Evolutionary conservation across 2,888 invertebrate species (phyloP).

Genomic region (Dolichopus griseipennis): DNA sequence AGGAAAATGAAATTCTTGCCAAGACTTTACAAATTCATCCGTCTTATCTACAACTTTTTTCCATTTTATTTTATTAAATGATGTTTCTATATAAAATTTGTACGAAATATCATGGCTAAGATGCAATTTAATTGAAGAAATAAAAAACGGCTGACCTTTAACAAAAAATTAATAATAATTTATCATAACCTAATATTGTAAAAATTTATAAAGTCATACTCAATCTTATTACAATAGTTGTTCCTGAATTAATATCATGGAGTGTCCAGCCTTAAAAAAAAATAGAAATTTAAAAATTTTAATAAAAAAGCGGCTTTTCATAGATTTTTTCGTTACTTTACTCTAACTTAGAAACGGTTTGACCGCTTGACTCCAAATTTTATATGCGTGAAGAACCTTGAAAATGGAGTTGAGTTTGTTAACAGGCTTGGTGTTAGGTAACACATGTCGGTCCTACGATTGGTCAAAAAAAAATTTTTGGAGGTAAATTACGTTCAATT

Average conservation of each 20-base stretch:
- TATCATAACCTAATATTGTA: neutral
- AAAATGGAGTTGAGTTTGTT: no score
- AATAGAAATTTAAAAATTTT: neutral
- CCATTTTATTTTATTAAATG: constrained; percentile 88
- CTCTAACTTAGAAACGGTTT: no score
- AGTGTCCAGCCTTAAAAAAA: no score
- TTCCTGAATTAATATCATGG: constrained; percentile 58
- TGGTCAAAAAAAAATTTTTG: no score
- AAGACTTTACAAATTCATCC: constrained; percentile 76
- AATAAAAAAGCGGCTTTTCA: no score
- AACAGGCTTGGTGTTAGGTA: no score
- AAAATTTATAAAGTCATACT: constrained; percentile 44
- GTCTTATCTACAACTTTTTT: constrained; percentile 82
- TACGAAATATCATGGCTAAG: constrained; percentile 84
- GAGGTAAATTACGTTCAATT: no score
- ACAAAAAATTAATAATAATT: neutral
- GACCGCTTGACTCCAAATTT: no score
- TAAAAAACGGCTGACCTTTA: constrained; percentile 78
- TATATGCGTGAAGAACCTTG: no score
- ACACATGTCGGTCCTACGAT: no score
- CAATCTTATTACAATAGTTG: constrained; percentile 81
- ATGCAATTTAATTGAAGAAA: constrained; percentile 80
- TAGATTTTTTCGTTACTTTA: no score
- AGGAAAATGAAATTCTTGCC: constrained; percentile 85
- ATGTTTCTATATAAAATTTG: constrained; percentile 92